Percentiles rank a stretch among this genome's conserved stretches.
These are phyloP conservation scores for Sebastes fasciatus DNA, from an alignment of 2,113 vertebrate genomes.

Conservation along the genomic window DNA sequence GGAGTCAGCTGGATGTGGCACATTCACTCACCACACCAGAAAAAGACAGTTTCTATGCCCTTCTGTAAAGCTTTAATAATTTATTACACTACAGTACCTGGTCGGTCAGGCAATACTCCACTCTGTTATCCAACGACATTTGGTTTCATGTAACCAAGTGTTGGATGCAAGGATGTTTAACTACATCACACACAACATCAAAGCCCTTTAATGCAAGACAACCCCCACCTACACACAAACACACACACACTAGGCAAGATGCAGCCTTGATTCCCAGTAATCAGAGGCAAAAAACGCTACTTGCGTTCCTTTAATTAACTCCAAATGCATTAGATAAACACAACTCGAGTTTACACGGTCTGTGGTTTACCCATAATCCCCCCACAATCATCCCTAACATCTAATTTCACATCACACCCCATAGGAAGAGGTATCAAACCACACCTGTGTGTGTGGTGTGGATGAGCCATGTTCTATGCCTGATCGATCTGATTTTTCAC, in stretches of 20 bases:
- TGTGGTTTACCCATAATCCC: not conserved
- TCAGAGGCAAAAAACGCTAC: not conserved
- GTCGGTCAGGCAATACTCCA: conserved; percentile 19
- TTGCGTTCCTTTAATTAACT: conserved; percentile 9
- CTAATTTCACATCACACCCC: conserved; percentile 25
- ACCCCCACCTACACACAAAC: conserved; percentile 6
- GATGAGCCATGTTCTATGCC: not conserved
- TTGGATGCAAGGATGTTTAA: not conserved
- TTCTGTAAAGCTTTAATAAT: conserved; percentile 48
- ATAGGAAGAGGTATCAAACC: not conserved
- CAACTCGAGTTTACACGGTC: not conserved
- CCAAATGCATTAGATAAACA: conserved; percentile 17
- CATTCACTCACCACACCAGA: not conserved
- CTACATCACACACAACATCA: not conserved
- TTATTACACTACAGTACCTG: conserved; percentile 10
- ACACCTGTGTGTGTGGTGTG: not conserved
- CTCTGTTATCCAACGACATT: conserved; percentile 24
- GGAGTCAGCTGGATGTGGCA: not conserved
- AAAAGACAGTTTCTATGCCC: not conserved
- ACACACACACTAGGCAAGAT: not conserved
- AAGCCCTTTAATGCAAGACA: not conserved
- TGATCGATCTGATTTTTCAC: conserved; percentile 21
- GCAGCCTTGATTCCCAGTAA: conserved; percentile 8
- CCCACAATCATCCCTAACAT: not conserved
- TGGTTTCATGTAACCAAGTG: conserved; percentile 8